Evolutionary conservation across 2,797 vertebrate genomes (phyloP), one percentile per base, ranked within the genome.

Genomic region (Tympanoctomys barrerae): DNA sequence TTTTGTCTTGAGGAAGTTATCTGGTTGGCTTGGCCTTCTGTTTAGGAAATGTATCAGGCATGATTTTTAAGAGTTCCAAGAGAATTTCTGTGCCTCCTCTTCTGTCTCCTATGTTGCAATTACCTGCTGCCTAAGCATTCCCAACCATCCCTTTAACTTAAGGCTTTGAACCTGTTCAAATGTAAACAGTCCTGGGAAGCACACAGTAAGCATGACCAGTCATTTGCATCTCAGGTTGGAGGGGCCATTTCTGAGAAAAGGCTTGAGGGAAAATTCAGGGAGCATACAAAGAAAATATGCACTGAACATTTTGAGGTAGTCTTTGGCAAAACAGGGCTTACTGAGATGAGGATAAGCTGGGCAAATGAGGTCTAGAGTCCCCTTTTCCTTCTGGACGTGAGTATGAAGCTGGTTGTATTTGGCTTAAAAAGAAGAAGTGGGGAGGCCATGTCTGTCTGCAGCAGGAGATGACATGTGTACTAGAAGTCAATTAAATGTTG

Each of bases 161-260:
- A 96, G 39, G 49, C 11, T 96, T 80, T 93, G 64, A 95, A 95
- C 22, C 84, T 97, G 59, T 91, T 95, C 90, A 96, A 95, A 88
- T 86, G 14, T 93, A 94, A 97, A 96, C 82, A 92, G n/a, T 91
- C 64, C 57, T 62, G 54, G 70, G 87, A 94, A 83, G 31, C 49
- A 71, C 70, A 91, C 18, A 46, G 73, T 88, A 96, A 95, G 91
- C 94, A 91, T 96, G 94, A 80, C 59, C 36, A 26, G 18, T 95
- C 93, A 95, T 70, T 89, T 80, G 91, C 81, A 90, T 91, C 89
- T 93, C 93, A 90, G 54, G 39, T 54, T 64, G 7, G 62, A 96
- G 79, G 46, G 66, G 18, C 46, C 87, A 93, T 93, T 97, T 94
- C 87, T 92, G 95, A 93, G 75, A 95, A 91, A 7, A 88, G 33